Evolutionary conservation across 1,140 invertebrate genomes (phyloP).

Genomic region (Bombus fervidus): DNA sequence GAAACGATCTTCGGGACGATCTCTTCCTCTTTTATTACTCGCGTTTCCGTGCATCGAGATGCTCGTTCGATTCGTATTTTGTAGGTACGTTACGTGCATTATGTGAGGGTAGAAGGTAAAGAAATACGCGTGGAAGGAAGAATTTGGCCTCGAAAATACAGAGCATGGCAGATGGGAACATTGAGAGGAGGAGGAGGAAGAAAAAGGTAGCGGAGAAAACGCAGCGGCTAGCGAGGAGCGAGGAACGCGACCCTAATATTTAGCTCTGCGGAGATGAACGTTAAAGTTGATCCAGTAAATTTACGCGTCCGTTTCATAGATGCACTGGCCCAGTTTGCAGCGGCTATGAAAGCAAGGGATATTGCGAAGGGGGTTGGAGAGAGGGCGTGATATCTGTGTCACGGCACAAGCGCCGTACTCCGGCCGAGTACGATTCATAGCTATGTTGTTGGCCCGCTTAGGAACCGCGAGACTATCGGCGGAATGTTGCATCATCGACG

Average conservation of each 20-base stretch:
- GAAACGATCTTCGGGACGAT: too few species aligned
- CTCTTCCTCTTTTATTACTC: too few species aligned
- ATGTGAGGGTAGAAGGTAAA: too few species aligned
- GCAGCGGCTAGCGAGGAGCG: background rate
- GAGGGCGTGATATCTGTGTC: constrained; percentile 44
- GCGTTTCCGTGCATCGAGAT: too few species aligned
- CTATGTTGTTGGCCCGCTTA: constrained; percentile 23
- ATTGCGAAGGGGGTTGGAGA: constrained; percentile 9
- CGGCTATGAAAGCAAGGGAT: constrained; percentile 19
- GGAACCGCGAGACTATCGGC: background rate
- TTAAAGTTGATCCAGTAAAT: constrained; percentile 46
- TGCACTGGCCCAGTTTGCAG: constrained; percentile 43
- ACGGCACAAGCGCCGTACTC: constrained; percentile 44
- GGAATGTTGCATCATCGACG: background rate
- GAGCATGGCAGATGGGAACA: too few species aligned
- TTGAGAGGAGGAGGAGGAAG: too few species aligned
- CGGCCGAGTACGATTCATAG: background rate
- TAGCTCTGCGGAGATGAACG: constrained; percentile 29
- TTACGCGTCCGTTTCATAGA: constrained; percentile 46
- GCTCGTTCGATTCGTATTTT: too few species aligned
- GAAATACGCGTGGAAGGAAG: background rate
- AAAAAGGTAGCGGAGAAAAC: background rate
- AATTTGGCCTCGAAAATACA: background rate
- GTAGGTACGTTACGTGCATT: too few species aligned
- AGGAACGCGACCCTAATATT: constrained; percentile 38